Evolutionary conservation across 2,797 vertebrate genomes (phyloP), one percentile per base, ranked within the genome.

Genomic region (Diplodus sargus): DNA sequence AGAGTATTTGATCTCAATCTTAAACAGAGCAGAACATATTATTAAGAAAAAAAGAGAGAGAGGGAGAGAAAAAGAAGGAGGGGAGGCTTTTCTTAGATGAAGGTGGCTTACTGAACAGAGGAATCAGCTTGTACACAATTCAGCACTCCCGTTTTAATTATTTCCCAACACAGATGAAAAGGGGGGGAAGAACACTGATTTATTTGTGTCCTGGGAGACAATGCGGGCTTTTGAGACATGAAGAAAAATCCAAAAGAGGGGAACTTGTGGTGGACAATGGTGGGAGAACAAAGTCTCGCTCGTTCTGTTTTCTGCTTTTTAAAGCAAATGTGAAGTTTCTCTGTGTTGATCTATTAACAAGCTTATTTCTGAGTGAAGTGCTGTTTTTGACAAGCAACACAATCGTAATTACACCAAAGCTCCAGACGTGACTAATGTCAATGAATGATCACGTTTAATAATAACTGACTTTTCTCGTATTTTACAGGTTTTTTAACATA

Each of bases 1-100:
- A 92, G 92, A 93, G 80, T 93, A 95, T 95, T 95, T 95, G 93
- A 96, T 95, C 95, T 95, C 94, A 92, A 93, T 95, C 93, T 93
- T 95, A 94, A 94, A 94, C 92, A 94, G 93, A 89, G 91, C 90
- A 94, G 93, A 94, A 93, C 93, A 94, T 95, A 94, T 95, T 95
- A 95, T 94, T 92, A 91, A 87, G 86, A 89, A 87, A 89, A 86
- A 89, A 74, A 45, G 4, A 78, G 9, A 72, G 7, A 34, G 7
- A 34, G 34, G 9, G 7, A 9, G 7, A 34, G 34, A 34, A 34
- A 7, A 9, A 34, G 34, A 9, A 34, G 34, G 34, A 34, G 34
- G 18, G 59, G 74, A 70, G 79, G 84, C 84, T 87, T 91, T 90
- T 87, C 89, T 90, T 89, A 92, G 93, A 94, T 92, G 92, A 94